Evolutionary conservation across 2,113 vertebrate genomes (phyloP).

Genomic region (Naja naja): DNA sequence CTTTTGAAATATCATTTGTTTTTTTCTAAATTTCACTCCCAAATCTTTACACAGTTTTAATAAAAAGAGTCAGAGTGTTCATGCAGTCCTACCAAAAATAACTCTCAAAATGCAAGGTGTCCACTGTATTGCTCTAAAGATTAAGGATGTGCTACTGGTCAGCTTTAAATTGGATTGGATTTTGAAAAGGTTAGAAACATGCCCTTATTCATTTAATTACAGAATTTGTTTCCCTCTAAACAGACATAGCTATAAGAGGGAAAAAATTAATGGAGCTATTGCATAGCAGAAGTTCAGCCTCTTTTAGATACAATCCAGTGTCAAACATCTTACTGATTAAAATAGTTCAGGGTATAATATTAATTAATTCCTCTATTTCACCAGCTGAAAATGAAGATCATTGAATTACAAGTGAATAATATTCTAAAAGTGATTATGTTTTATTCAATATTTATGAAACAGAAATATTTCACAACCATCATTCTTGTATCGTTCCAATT

Average conservation of each 20-base stretch:
- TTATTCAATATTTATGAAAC: not conserved
- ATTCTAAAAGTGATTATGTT: not conserved
- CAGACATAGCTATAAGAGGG: not conserved
- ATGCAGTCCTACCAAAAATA: not conserved
- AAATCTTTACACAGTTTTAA: not conserved
- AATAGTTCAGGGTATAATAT: not conserved
- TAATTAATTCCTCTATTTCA: slow-evolving; percentile 3
- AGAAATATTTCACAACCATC: slow-evolving; percentile 19
- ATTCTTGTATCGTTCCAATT: too few relatives aligned
- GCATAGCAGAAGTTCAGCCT: not conserved
- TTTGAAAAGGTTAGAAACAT: not conserved
- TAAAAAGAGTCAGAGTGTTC: not conserved
- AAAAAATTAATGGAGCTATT: not conserved
- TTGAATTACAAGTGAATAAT: not conserved
- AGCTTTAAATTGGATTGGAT: not conserved
- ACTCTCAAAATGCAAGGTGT: not conserved
- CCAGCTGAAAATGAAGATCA: not conserved
- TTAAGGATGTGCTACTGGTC: not conserved
- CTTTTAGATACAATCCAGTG: not conserved
- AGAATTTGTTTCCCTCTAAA: not conserved
- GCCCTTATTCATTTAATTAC: not conserved
- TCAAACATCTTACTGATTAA: not conserved
- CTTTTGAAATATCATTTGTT: not conserved
- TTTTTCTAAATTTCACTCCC: not conserved
- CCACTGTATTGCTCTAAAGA: not conserved